Evolutionary conservation across 2,113 vertebrate genomes (phyloP), one percentile per base, ranked within the genome.

Genomic region (Cebus imitator): DNA sequence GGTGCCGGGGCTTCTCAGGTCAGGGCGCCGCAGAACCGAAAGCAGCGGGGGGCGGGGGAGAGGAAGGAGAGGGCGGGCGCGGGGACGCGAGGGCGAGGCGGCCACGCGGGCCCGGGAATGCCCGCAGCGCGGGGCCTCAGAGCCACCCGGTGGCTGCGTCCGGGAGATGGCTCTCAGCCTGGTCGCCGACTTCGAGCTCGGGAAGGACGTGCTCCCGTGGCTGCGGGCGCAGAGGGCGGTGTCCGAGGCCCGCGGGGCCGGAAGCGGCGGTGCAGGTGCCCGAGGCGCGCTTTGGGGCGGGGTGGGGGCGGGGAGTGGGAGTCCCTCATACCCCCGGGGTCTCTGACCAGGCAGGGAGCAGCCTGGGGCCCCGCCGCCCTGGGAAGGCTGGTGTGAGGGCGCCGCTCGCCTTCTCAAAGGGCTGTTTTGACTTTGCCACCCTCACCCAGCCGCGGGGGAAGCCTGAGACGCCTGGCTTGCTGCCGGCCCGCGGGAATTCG

Each of bases 121-220:
- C 55, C 80, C 75, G 72, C 17, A 75, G 95, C 48, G 55, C 88
- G 30, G 52, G 87, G 43, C 30, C 23, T 25, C 58, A 3, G 43
- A 90, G 85, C 91, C 21, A 30, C 68, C 94, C 4, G 5, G 30
- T 48, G 45, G 37, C 84, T 6, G 78, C 57, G 30, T 58, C 76
- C 14, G 40, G 12, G 75, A 55, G 8, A 99, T 98, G 98, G 82
- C 98, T 83, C 98, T 99, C 14, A 94, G 94, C 17, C 97, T 98
- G 82, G 79, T 79, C 5, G 55, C 97, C 57, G 92, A 92, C 25
- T 99, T 99, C 93, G 98, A 99, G 13, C 98, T 98, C 64, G 87
- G 35, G 35, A 82, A 86, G 89, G 98, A 99, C 61, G 98, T 98
- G 97, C 91, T 84, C 5, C 98, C 98, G 5, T 98, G 98, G 98